These are phyloP conservation scores for Formica exsecta DNA, from an alignment of 1,140 invertebrate genomes.

Conservation along the genomic window DNA sequence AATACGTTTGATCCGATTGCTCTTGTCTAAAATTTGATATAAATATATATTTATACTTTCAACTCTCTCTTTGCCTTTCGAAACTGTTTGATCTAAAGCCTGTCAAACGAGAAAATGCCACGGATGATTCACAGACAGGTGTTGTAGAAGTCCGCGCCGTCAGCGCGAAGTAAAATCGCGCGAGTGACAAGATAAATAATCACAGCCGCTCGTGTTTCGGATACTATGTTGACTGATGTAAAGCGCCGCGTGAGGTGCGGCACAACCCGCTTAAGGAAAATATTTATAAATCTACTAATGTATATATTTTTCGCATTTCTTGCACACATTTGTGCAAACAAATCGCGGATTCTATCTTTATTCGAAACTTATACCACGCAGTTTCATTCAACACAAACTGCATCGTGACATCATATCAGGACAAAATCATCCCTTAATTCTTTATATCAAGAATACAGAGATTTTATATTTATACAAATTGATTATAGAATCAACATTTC, in stretches of 20 bases:
- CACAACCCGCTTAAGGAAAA: not conserved
- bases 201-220: constrained; percentile 62
- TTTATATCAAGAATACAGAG: not conserved
- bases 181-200: constrained; percentile 75
- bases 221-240: constrained; percentile 62
- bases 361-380: not conserved
- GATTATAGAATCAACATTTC: not conserved
- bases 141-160: constrained; percentile 46
- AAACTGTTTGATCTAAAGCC: constrained; percentile 1
- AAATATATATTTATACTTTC: not conserved
- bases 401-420: not conserved
- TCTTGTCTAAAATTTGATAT: not conserved
- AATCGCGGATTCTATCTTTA: not conserved
- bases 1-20: not conserved
- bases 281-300: constrained; percentile 28
- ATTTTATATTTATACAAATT: not conserved
- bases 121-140: constrained; percentile 67
- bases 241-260: constrained; percentile 36
- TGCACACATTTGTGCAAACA: constrained; percentile 25
- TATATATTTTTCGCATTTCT: constrained; percentile 27
- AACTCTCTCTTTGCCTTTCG: not conserved
- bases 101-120: constrained; percentile 15
- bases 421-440: not conserved
- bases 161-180: constrained; percentile 68
- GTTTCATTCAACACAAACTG: constrained; percentile 5